Conservation (phyloP, 2,888 invertebrate species). For the Cephus nigrinus region DNA sequence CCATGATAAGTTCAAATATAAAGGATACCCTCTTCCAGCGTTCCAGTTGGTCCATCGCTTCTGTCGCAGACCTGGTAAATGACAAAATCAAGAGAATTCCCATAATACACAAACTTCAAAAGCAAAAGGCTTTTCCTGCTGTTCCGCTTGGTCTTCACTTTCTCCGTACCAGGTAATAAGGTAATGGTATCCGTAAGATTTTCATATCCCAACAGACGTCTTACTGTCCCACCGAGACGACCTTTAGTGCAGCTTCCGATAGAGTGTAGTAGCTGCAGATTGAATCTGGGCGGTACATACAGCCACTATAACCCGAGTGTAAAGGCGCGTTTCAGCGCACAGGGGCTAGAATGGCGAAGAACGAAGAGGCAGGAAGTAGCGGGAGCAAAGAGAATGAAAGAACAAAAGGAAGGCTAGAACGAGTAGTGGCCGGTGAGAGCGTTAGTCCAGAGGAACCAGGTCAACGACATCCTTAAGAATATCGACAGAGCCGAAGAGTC, state of each 20-base stretch:
- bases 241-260: neutral
- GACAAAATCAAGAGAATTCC: neutral
- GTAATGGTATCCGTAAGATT: neutral
- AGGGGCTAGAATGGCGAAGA: neutral
- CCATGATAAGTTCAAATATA: neutral
- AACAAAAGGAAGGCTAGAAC: conserved; percentile 34
- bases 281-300: neutral
- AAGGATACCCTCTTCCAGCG: neutral
- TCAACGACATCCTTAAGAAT: conserved; percentile 61
- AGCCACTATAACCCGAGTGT: neutral
- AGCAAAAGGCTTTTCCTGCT: neutral
- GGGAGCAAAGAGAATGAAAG: neutral
- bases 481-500: conserved; percentile 35
- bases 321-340: neutral
- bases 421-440: conserved; percentile 11
- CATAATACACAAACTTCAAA: neutral
- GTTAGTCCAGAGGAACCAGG: conserved; percentile 40
- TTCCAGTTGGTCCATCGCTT: neutral
- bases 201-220: neutral
- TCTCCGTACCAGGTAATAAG: neutral
- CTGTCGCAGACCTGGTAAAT: neutral
- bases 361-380: neutral
- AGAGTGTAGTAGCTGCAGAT: neutral
- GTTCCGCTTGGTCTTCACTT: neutral
- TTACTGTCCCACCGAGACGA: neutral